Base-by-base conservation (phyloP, 2,888 invertebrate species). In the Punctoribates punctum region DNA sequence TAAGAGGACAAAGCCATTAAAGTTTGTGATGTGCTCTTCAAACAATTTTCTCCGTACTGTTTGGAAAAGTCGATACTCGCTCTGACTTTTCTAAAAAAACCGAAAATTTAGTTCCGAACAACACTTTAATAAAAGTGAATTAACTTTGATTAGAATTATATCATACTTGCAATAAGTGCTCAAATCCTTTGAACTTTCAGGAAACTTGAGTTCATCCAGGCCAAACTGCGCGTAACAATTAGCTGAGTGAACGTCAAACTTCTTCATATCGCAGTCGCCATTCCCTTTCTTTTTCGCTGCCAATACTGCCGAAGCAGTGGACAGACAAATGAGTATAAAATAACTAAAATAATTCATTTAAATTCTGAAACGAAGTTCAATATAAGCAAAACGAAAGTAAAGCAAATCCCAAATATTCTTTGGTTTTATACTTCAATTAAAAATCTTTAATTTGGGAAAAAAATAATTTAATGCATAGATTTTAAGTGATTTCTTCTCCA, bases 21-120 rank as follows among this genome's bases (percentile, higher is more conserved):
- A 23, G 76, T 76, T 29, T 76, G 76, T 27, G 76, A 76, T 60
- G 76, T 76, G 17, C 76, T 57, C 20, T 72, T 38, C 51, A 76
- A 29, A 57, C 76, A 76, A 27, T 73, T 23, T n/a, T 76, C 57
- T 13, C 73, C 57, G 38, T 73, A 76, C 15, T 76, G 29, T 73
- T 73, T 76, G 1, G 73, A 51, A 0, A 73, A 57, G 11, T 73
- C 76, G 9, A 57, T 76, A 13, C 34, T 29, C 17, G n/a, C 17
- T 23, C 29, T 25, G 4, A 54, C 73, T 46, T 38, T 34, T n/a
- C 76, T 73, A 13, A 48, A 48, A 6, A 48, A 17, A 42, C 13
- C 42, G 6, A 42, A 9, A 13, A 13, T 9, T 42, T 42, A 42
- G 13, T 9, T 42, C 8, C 42, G 8, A 42, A 42, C 13, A n/a